phyloP scores from a whole-genome alignment of 1,140 invertebrate species.

The Yoshiicerus persimilis region DNA sequence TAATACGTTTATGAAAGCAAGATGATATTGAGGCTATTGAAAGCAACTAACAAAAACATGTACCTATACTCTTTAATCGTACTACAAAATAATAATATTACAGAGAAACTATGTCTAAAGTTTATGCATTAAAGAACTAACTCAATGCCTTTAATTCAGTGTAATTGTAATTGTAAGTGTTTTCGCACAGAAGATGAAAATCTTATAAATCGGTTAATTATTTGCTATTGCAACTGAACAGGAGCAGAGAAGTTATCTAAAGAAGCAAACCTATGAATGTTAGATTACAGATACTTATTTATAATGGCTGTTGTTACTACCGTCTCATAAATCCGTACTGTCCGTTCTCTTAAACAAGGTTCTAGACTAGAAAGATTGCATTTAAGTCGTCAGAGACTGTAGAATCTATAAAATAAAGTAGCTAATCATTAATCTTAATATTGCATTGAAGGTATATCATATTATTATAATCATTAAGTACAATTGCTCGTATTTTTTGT shows the following conservation, averaged over 20 bases:
- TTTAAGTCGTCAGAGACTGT: neutral
- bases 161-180: neutral
- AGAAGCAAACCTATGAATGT: too few species aligned
- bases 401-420: neutral
- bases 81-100: neutral
- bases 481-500: neutral
- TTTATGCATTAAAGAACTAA: neutral
- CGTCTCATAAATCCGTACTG: neutral
- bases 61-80: neutral
- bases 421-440: too few species aligned
- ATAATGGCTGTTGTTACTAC: too few species aligned
- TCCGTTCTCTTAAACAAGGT: too few species aligned
- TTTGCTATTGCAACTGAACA: neutral
- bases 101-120: neutral
- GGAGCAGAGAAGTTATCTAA: neutral
- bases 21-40: neutral
- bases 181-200: too few species aligned
- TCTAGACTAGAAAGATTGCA: neutral
- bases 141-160: neutral
- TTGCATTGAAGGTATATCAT: neutral
- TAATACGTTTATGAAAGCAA: neutral
- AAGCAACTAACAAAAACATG: neutral
- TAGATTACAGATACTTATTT: too few species aligned
- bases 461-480: neutral
- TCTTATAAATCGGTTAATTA: too few species aligned